Base-by-base conservation (phyloP, 2,888 invertebrate genomes). In the Clunio marinus region DNA sequence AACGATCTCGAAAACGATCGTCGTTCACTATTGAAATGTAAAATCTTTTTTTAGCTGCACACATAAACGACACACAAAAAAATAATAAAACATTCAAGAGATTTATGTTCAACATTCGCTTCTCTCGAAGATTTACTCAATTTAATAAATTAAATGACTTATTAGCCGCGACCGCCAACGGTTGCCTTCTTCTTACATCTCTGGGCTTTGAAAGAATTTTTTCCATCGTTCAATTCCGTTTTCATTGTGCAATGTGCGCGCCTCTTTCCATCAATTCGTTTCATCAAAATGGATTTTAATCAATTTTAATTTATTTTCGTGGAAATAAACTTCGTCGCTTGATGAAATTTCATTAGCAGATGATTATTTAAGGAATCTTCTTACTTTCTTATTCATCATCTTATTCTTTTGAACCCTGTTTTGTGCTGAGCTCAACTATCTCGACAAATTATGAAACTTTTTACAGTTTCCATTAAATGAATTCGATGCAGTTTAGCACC, bases 121-220 rank as follows among this genome's bases (percentile, higher is more conserved):
- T 46, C n/a, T 62, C n/a, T n/a, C 13, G 20, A 22, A 20, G 17
- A 13, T 51, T 25, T 65, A 8, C n/a, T 65, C 63, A 45, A 45
- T 65, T 65, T 46, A 65, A 65, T 45, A 27, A 46, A 46, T 27
- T 46, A 46, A 65, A 65, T 65, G 46, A 65, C 46, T 65, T 65
- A 65, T 65, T 65, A 65, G 63, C 25, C 46, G 63, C 28, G 27
- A 58, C 24, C 15, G 58, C 58, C 17, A 58, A 25, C 15, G 15
- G 17, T 28, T 27, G 25, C 55, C 24, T 58, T 28, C 28, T 58
- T 22, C 10, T 13, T 55, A 22, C 22, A 8, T 55, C 55, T 55
- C 24, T 25, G 1, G 13, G 13, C 7, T 32, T 13, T 32, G 35
- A 32, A 32, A 32, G 32, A 32, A 7, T 22, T 24, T n/a, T 8